A percentile compares a stretch with the other conserved stretches of the same genome.
Evolutionary conservation across 2,113 vertebrate genomes (phyloP).

Genomic region (Tetrao urogallus): DNA sequence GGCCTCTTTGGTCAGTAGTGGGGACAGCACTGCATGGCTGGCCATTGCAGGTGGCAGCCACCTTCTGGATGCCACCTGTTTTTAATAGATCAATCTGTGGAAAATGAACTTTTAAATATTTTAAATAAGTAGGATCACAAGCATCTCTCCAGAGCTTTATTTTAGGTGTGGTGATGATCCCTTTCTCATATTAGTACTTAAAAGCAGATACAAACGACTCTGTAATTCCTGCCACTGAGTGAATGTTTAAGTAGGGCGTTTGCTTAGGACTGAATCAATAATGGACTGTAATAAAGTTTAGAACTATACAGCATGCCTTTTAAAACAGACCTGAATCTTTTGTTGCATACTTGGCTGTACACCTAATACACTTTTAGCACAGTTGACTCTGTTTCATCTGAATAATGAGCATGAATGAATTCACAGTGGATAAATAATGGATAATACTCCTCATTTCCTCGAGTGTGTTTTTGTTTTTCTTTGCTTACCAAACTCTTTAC

Average conservation of each 20-base stretch:
- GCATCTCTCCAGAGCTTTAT: background rate
- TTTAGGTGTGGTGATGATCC: background rate
- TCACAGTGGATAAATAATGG: background rate
- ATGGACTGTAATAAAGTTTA: background rate
- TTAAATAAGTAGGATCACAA: conserved; percentile 33
- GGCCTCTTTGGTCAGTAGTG: background rate
- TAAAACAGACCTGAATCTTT: background rate
- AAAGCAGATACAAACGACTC: background rate
- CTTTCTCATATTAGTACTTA: background rate
- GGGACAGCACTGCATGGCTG: background rate
- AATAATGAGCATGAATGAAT: background rate
- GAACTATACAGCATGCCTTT: background rate
- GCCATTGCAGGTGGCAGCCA: background rate
- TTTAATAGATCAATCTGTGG: conserved; percentile 27
- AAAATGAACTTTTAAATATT: conserved; percentile 36
- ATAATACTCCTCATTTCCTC: background rate
- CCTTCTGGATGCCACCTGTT: conserved; percentile 4
- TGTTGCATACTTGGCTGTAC: background rate
- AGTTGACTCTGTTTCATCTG: background rate
- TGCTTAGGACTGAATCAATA: conserved; percentile 21
- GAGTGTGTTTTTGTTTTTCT: background rate
- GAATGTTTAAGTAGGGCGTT: conserved; percentile 20
- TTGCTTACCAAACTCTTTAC: background rate
- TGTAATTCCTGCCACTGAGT: background rate
- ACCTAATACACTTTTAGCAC: background rate